These are phyloP conservation scores for Aleiodes testaceus DNA, from an alignment of 2,888 invertebrate genomes.

Conservation along the genomic window DNA sequence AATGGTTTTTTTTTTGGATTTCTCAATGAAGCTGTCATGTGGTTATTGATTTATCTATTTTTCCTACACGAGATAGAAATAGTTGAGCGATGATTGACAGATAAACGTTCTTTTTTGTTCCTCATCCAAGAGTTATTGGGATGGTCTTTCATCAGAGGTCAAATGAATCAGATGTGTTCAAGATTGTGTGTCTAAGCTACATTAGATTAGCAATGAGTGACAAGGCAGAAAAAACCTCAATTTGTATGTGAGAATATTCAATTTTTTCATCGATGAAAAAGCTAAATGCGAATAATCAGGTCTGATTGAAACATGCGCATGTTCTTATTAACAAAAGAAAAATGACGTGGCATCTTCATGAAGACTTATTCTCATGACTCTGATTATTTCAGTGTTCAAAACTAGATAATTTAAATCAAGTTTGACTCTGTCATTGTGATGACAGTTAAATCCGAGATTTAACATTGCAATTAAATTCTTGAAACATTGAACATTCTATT, in stretches of 20 bases:
- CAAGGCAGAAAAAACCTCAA: not conserved
- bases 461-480: too few relatives aligned
- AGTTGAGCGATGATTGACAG: not conserved
- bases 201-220: not conserved
- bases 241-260: not conserved
- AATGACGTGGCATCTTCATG: conserved; percentile 49
- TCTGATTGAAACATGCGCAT: conserved; percentile 1
- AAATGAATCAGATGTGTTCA: not conserved
- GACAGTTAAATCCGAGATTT: too few relatives aligned
- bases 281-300: conserved; percentile 3
- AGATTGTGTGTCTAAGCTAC: not conserved
- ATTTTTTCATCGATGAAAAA: not conserved
- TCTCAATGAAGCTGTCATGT: conserved; percentile 11
- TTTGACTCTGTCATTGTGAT: too few relatives aligned
- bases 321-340: conserved; percentile 33
- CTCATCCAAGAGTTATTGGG: not conserved
- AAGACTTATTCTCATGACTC: conserved; percentile 4
- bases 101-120: too few relatives aligned
- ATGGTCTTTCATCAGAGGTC: conserved; percentile 11
- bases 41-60: conserved; percentile 14
- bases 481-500: too few relatives aligned
- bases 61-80: not conserved
- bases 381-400: not conserved
- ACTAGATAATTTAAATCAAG: too few relatives aligned
- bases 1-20: not conserved